These are phyloP conservation scores for Drosophila histrio DNA, from an alignment of 2,888 invertebrate genomes.

Conservation along the genomic window DNA sequence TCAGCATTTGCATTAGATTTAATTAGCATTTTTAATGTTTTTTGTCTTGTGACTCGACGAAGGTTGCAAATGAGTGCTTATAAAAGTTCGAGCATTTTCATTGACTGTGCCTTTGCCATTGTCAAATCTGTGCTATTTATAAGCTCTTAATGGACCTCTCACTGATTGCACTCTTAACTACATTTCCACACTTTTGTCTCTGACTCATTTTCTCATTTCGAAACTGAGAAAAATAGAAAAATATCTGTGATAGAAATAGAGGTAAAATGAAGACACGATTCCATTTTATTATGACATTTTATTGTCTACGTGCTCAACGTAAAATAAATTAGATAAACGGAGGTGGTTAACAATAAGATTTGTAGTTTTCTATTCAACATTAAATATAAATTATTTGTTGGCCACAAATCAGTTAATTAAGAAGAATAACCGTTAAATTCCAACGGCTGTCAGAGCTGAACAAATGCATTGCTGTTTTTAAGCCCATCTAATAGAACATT, in stretches of 20 bases:
- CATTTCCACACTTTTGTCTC: constrained; percentile 15
- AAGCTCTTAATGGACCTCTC: constrained; percentile 41
- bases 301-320: neutral
- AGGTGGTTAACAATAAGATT: neutral
- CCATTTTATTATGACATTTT: constrained; percentile 6
- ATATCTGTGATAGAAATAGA: neutral
- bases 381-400: neutral
- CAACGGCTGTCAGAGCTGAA: neutral
- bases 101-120: constrained; percentile 30
- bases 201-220: constrained; percentile 20
- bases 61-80: constrained; percentile 31
- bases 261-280: neutral
- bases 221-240: constrained; percentile 1
- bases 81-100: constrained; percentile 50
- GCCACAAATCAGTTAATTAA: neutral
- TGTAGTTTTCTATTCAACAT: neutral
- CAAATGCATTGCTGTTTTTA: neutral
- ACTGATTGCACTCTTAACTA: constrained; percentile 37
- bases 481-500: neutral
- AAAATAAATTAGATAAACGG: neutral
- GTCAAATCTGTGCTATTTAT: constrained; percentile 36
- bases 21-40: constrained; percentile 62
- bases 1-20: constrained; percentile 62
- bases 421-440: neutral
- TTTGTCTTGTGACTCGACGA: constrained; percentile 7